Evolutionary conservation across 1,140 invertebrate species (phyloP).

Genomic region (Metaphire vulgaris): DNA sequence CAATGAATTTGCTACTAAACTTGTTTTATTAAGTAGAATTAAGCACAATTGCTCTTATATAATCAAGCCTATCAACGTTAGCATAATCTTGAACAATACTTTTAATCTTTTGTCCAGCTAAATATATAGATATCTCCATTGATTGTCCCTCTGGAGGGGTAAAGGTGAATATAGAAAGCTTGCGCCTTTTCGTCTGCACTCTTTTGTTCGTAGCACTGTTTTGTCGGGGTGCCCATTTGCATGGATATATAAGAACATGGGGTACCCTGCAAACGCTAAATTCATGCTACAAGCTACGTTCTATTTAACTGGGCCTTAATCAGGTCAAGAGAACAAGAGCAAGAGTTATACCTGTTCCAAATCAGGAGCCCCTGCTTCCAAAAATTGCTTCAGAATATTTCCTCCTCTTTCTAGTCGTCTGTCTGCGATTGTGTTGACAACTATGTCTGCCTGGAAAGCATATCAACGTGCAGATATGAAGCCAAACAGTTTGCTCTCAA

Average conservation of each 20-base stretch:
- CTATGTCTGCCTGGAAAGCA: background rate
- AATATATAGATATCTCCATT: no score
- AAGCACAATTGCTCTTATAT: no score
- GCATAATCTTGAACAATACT: no score
- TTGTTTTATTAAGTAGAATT: no score
- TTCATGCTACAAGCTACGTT: background rate
- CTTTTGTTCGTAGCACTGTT: background rate
- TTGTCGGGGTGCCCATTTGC: background rate
- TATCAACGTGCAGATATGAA: background rate
- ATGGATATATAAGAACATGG: no score
- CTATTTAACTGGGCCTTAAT: background rate
- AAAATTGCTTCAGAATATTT: background rate
- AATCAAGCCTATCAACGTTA: no score
- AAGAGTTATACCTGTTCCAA: background rate
- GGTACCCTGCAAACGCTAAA: no score
- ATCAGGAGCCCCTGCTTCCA: background rate
- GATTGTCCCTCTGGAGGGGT: no score
- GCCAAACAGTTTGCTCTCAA: background rate
- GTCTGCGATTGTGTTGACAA: background rate
- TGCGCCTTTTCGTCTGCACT: no score
- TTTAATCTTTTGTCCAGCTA: no score
- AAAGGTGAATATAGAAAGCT: no score
- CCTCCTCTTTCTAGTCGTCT: background rate
- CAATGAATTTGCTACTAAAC: no score
- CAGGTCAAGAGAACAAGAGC: background rate